phyloP scores from a whole-genome alignment of 2,797 vertebrate species.

The Gephyroberyx darwinii region DNA sequence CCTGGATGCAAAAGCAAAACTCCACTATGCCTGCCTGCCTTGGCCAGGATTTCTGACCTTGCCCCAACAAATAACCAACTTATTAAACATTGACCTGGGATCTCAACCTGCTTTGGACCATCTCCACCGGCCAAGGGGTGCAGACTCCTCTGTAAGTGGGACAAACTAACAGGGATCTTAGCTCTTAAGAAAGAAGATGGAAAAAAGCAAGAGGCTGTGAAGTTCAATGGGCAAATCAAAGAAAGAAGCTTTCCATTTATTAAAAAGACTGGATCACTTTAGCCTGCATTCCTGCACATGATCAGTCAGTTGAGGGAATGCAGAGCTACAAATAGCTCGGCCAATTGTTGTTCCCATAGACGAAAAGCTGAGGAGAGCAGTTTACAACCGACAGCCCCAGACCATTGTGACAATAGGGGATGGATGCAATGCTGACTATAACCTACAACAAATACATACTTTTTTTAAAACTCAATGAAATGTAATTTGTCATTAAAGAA shows the following conservation, averaged over 20 bases:
- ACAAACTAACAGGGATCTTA: slow-evolving; percentile 13
- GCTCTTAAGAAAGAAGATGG: slow-evolving; percentile 2
- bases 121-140: slow-evolving; percentile 25
- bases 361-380: slow-evolving; percentile 73
- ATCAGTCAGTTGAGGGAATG: slow-evolving; percentile 64
- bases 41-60: slow-evolving; percentile 47
- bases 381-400: slow-evolving; percentile 59
- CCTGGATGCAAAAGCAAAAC: slow-evolving; percentile 38
- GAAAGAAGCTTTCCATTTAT: slow-evolving; percentile 36
- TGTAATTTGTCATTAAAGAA: slow-evolving; percentile 7
- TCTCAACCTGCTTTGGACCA: slow-evolving; percentile 16
- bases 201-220: slow-evolving; percentile 12
- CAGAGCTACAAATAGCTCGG: slow-evolving; percentile 67
- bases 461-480: slow-evolving; percentile 25
- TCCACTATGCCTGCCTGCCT: slow-evolving; percentile 15
- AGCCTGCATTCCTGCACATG: slow-evolving; percentile 69
- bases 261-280: slow-evolving; percentile 60
- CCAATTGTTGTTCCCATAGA: slow-evolving; percentile 67
- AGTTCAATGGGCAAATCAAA: slow-evolving; percentile 31
- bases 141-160: slow-evolving; percentile 21
- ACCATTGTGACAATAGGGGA: slow-evolving; percentile 56
- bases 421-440: slow-evolving; percentile 50
- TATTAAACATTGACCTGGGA: slow-evolving; percentile 51
- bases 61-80: slow-evolving; percentile 43
- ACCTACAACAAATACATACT: slow-evolving; percentile 33